Percentiles rank a stretch among this genome's conserved stretches.
phyloP scores from a whole-genome alignment of 2,888 invertebrate genomes.

The Acleris holmiana region DNA sequence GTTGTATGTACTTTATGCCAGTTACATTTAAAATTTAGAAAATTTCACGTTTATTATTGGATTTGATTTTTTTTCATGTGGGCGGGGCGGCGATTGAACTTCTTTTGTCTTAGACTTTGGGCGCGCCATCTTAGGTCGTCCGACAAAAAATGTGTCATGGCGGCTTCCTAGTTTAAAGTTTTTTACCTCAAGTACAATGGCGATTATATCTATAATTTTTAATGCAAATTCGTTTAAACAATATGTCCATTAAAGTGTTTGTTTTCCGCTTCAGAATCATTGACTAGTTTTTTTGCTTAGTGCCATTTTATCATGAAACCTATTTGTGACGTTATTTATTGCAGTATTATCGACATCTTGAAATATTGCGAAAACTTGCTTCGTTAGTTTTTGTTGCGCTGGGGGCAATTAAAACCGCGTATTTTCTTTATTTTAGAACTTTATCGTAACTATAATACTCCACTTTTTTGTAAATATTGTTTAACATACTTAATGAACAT shows the following conservation, averaged over 20 bases:
- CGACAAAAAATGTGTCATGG: constrained; percentile 81
- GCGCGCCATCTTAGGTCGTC: constrained; percentile 79
- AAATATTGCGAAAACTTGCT: not conserved
- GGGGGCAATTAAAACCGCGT: too few species aligned
- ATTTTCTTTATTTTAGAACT: too few species aligned
- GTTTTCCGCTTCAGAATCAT: constrained; percentile 17
- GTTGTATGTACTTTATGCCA: constrained; percentile 18
- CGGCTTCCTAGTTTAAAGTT: constrained; percentile 51
- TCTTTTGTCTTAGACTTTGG: constrained; percentile 80
- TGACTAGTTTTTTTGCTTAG: constrained; percentile 7
- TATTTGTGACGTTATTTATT: not conserved
- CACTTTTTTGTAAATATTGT: too few species aligned
- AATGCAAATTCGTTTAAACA: constrained; percentile 27
- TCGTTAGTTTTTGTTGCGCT: too few species aligned
- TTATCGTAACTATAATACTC: too few species aligned
- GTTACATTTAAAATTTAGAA: not conserved
- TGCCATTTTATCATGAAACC: constrained; percentile 26
- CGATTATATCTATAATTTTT: constrained; percentile 20
- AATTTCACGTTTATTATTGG: constrained; percentile 41
- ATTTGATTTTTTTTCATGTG: constrained; percentile 46
- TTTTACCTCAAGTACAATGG: constrained; percentile 26
- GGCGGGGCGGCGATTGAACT: constrained; percentile 68
- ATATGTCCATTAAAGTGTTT: constrained; percentile 21
- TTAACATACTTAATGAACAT: too few species aligned
- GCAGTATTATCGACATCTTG: not conserved